Conservation (phyloP, 2,113 vertebrate genomes). For the Pungitius pungitius region DNA sequence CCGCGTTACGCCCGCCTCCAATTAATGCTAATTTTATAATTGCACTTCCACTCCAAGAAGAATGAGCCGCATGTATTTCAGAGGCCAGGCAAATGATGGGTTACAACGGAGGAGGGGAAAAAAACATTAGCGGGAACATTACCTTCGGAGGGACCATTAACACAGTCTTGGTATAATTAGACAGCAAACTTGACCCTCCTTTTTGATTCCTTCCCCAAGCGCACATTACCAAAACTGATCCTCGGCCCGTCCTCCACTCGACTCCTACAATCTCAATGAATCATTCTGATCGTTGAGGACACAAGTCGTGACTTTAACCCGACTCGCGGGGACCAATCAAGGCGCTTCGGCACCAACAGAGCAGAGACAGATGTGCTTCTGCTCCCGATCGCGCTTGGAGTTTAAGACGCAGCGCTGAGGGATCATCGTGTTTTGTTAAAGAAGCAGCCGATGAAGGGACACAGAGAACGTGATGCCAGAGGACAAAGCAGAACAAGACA, state of each 20-base stretch:
- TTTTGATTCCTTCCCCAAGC: constrained; percentile 14
- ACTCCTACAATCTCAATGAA: constrained; percentile 5
- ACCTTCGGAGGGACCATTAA: constrained; percentile 31
- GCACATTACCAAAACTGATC: constrained; percentile 18
- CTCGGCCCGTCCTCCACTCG: not conserved
- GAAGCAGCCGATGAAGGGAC: not conserved
- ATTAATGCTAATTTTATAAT: not conserved
- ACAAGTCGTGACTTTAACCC: constrained; percentile 19
- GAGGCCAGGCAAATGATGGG: constrained; percentile 13
- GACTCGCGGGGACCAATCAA: not conserved
- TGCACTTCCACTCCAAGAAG: too few species aligned
- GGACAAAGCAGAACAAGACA: not conserved
- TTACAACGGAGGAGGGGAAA: constrained; percentile 4
- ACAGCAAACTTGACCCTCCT: constrained; percentile 12
- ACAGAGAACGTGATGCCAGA: not conserved
- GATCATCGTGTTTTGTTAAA: too few species aligned
- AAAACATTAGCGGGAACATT: constrained; percentile 9
- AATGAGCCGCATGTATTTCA: not conserved
- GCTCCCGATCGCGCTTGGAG: too few species aligned
- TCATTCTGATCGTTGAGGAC: constrained; percentile 25
- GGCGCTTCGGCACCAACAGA: too few species aligned
- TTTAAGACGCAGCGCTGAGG: too few species aligned
- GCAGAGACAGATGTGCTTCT: too few species aligned
- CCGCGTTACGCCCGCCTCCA: not conserved
- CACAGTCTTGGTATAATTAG: constrained; percentile 31